Base-by-base conservation (phyloP, 1,140 invertebrate genomes). In the Cydia amplana region DNA sequence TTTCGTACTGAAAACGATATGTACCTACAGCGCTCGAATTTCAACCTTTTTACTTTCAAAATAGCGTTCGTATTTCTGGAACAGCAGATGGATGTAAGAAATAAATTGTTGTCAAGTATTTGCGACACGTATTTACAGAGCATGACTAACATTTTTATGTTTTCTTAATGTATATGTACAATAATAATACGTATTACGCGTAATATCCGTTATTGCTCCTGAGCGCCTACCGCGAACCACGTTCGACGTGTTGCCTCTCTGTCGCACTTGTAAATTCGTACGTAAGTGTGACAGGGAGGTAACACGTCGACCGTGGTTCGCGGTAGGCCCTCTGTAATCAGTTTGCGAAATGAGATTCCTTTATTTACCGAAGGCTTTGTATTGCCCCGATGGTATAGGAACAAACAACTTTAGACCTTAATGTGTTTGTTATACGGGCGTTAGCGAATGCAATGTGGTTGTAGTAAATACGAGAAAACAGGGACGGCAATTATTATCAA, bases 311-410 rank as follows among this genome's bases (percentile, higher is more conserved):
- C n/a, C n/a, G n/a, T n/a, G n/a, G n/a, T n/a, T n/a, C n/a, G n/a
- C n/a, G n/a, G n/a, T 63, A 63, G 6, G 25, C 3, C 25, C 25
- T n/a, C n/a, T 32, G 12, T 46, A 46, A 28, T 64, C 63, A 64
- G 63, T 25, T 64, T 28, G 63, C 14, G 63, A 20, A 64, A 64
- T 64, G 25, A 64, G 63, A 28, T 64, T 28, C 20, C 63, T 28
- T 25, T 64, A 64, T 64, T 64, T 64, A 64, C 25, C 14, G 20
- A 28, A 16, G 63, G n/a, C 9, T 64, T 14, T 16, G 16, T 51
- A 43, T 5, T 6, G 51, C 20, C 16, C n/a, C n/a, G 6, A 18
- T 1, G 51, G 1, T 55, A 55, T 7, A 18, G 16, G 16, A 49
- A 18, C 51, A 55, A 55, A n/a, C 16, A 3, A 51, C 6, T 55